These are phyloP conservation scores for Liolophura sinensis DNA, from an alignment of 1,140 invertebrate species.

Conservation along the genomic window DNA sequence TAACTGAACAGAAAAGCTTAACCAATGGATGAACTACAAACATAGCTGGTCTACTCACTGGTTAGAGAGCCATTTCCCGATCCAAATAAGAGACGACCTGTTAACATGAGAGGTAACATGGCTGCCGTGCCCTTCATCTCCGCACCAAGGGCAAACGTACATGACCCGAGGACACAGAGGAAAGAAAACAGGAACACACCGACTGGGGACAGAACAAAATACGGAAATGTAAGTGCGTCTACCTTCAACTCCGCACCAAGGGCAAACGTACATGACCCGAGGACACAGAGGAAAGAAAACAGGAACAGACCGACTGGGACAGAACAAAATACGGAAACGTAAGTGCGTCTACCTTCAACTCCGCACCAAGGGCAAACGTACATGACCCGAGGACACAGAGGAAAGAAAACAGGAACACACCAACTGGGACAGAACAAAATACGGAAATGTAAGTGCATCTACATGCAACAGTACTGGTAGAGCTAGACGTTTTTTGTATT, in stretches of 20 bases:
- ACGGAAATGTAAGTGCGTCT: neutral
- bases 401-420: constrained; percentile 57
- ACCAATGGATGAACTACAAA: neutral
- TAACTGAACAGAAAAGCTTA: too few relatives aligned
- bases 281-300: constrained; percentile 58
- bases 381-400: constrained; percentile 57
- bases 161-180: constrained; percentile 57
- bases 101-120: constrained; percentile 58
- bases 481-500: neutral
- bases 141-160: constrained; percentile 53
- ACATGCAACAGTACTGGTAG: too few relatives aligned
- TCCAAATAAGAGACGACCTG: constrained; percentile 60
- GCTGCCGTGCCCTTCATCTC: constrained; percentile 51
- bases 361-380: constrained; percentile 53
- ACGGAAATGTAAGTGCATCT: neutral
- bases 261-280: constrained; percentile 58
- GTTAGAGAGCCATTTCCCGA: constrained; percentile 60
- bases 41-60: constrained; percentile 38
- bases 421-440: constrained; percentile 47
- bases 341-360: constrained; percentile 48
- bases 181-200: constrained; percentile 59
- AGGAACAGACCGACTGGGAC: constrained; percentile 57
- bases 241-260: constrained; percentile 47
- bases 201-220: constrained; percentile 44
- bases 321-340: constrained; percentile 6